Conservation (phyloP, 2,113 vertebrate genomes). For the Neogobius melanostomus region DNA sequence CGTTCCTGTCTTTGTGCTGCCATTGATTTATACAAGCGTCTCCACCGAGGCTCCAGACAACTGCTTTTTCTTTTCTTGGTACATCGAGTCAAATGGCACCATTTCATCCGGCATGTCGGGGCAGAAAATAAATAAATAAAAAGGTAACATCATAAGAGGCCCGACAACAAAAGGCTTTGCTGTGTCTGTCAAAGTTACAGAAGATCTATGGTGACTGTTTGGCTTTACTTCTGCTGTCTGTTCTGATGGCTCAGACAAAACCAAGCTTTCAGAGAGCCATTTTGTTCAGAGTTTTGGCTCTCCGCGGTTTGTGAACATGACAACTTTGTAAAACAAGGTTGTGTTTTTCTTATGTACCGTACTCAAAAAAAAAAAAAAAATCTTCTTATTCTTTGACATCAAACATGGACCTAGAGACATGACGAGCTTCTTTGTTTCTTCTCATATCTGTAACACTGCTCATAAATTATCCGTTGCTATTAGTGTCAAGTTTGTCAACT, state of each 20-base stretch:
- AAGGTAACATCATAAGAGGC: conserved; percentile 20
- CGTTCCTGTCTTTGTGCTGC: conserved; percentile 57
- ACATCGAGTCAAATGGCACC: conserved; percentile 50
- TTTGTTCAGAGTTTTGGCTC: conserved; percentile 1
- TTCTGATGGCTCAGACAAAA: neutral
- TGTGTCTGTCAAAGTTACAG: conserved; percentile 9
- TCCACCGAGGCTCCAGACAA: conserved; percentile 54
- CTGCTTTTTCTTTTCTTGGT: conserved; percentile 27
- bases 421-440: neutral
- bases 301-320: neutral
- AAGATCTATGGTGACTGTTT: conserved; percentile 8
- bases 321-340: neutral
- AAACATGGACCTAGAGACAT: neutral
- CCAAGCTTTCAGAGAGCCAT: neutral
- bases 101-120: conserved; percentile 45
- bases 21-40: conserved; percentile 66
- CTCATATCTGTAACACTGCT: neutral
- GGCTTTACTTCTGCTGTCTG: neutral
- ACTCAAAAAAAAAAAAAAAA: neutral
- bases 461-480: neutral
- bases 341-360: neutral
- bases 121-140: conserved; percentile 34
- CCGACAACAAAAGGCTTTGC: conserved; percentile 30
- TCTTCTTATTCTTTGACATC: neutral
- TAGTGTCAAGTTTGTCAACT: too few species aligned